Base-by-base conservation (phyloP, 2,113 vertebrate genomes). In the Petaurus breviceps region DNA sequence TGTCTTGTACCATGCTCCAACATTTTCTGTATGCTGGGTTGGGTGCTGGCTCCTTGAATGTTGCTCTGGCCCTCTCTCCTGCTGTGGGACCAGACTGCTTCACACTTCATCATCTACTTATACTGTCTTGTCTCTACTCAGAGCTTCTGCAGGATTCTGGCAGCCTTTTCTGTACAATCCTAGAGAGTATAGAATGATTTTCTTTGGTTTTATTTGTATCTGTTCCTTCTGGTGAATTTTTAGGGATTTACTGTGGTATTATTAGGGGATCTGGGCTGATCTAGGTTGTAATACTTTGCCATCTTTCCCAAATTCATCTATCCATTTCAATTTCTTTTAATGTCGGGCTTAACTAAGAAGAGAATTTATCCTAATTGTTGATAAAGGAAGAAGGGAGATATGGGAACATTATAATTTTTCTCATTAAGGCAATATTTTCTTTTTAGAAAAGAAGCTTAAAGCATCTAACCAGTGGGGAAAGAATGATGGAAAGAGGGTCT, bases 301-400 rank as follows among this genome's bases (percentile, higher is more conserved):
- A 84, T 22, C 6, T 84, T 43, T 16, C 7, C 5, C 22, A 43
- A 43, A 43, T 84, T 84, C 1, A 7, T 84, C 68, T 84, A 22
- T 77, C 16, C 43, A 43, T 22, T 22, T 6, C 5, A 84, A 68
- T 37, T 68, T 68, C 31, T 37, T 68, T 52, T 16, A 68, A 84
- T 8, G 19, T 47, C 93, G 37, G 2, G 51, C 37, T 95, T 95
- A n/a, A 94, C 89, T 90, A 90, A 43, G 46, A 50, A 51, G 93
- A 28, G 94, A 94, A 92, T 95, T 49, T 22, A 0, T 37, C 47
- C 92, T 96, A 89, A 94, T 52, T 95, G 94, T 96, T 51, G 68
- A 90, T n/a, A 90, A 95, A 95, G 93, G 95, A 96, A 96, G 96
- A 96, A 93, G 94, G 95, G 91, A 68, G 93, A 92, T 89, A 91